Evolutionary conservation across 2,113 vertebrate species (phyloP).

Genomic region (Epinephelus moara): DNA sequence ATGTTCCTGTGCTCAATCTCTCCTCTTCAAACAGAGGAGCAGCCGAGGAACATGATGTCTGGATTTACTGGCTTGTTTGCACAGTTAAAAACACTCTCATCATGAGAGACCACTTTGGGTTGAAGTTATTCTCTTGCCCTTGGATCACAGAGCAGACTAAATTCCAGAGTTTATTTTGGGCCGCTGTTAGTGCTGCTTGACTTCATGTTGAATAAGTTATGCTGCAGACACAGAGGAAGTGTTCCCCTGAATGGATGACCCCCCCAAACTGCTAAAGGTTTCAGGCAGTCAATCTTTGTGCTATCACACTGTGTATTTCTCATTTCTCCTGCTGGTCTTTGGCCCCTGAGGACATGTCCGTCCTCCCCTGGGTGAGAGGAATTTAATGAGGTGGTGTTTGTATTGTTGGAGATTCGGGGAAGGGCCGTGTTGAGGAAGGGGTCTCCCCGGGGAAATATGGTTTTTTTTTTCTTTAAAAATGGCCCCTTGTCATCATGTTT

Average conservation of each 20-base stretch:
- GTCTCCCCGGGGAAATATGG: slow-evolving; percentile 35
- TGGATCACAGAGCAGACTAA: slow-evolving; percentile 32
- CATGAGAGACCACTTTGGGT: slow-evolving; percentile 7
- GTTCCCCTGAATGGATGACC: slow-evolving; percentile 16
- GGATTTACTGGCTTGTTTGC: slow-evolving; percentile 12
- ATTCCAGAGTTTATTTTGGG: slow-evolving; percentile 75
- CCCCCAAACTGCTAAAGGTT: neutral
- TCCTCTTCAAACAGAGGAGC: neutral
- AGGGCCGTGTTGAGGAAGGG: slow-evolving; percentile 31
- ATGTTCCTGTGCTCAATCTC: neutral
- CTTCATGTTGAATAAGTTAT: slow-evolving; percentile 59
- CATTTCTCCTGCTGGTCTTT: neutral
- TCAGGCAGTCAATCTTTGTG: neutral
- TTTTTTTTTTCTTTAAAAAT: slow-evolving; percentile 23
- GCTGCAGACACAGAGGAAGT: slow-evolving; percentile 4
- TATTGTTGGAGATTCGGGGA: slow-evolving; percentile 28
- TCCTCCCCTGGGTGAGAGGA: slow-evolving; percentile 11
- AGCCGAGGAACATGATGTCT: slow-evolving; percentile 27
- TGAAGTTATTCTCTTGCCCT: slow-evolving; percentile 24
- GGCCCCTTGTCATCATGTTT: slow-evolving; percentile 1
- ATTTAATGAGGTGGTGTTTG: slow-evolving; percentile 40
- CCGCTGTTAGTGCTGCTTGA: slow-evolving; percentile 58
- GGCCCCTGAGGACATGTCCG: neutral
- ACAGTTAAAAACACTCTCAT: slow-evolving; percentile 5
- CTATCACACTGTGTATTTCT: slow-evolving; percentile 12